These are phyloP conservation scores for Penaeus vannamei DNA, from an alignment of 1,140 invertebrate species.

Conservation along the genomic window DNA sequence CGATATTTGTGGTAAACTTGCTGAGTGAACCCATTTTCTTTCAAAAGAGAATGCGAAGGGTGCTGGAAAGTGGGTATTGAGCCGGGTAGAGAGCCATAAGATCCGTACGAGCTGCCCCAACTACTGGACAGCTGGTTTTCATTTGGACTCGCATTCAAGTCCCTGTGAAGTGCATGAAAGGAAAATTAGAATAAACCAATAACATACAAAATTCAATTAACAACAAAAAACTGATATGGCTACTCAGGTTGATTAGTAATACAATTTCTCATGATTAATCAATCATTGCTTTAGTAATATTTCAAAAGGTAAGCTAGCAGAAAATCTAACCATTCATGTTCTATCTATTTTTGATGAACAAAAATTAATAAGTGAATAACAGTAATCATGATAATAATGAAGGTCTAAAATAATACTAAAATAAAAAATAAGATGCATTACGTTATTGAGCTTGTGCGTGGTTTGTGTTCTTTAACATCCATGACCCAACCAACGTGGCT, in stretches of 20 bases:
- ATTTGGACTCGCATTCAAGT: conserved; percentile 82
- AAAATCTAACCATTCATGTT: too few relatives aligned
- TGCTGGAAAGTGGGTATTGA: conserved; percentile 94
- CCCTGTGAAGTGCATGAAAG: conserved; percentile 51
- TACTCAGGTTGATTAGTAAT: too few relatives aligned
- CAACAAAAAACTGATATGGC: too few relatives aligned
- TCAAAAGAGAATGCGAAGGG: conserved; percentile 94
- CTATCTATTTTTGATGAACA: too few relatives aligned
- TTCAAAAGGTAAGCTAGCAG: too few relatives aligned
- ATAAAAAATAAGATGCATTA: not conserved
- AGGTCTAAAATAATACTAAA: too few relatives aligned
- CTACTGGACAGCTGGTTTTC: conserved; percentile 73
- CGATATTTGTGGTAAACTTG: conserved; percentile 97
- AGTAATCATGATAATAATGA: too few relatives aligned
- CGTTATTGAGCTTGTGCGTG: conserved; percentile 60
- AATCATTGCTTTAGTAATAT: too few relatives aligned
- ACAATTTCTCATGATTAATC: too few relatives aligned
- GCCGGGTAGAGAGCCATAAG: conserved; percentile 73
- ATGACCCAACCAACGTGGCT: conserved; percentile 98
- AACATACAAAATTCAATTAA: not conserved
- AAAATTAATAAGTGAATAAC: too few relatives aligned
- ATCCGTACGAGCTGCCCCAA: conserved; percentile 71
- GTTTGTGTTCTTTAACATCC: conserved; percentile 85
- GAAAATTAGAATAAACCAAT: not conserved
- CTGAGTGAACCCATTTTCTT: conserved; percentile 98